phyloP scores from a whole-genome alignment of 2,888 invertebrate genomes.

The Graphium colonna region DNA sequence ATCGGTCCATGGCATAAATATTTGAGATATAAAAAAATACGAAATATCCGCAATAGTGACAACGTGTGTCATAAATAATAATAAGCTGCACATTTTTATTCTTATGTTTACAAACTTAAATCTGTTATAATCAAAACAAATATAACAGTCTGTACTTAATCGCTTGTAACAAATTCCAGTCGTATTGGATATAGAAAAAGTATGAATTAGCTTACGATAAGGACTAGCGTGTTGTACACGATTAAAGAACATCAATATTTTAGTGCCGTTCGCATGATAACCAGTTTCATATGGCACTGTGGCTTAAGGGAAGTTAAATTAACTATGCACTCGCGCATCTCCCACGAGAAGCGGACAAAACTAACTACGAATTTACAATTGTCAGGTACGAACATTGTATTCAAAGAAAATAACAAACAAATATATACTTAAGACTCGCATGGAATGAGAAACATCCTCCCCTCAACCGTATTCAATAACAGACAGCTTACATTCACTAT shows the following conservation, averaged over 20 bases:
- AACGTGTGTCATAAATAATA: not conserved
- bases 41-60: not conserved
- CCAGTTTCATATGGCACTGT: constrained; percentile 21
- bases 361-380: constrained; percentile 18
- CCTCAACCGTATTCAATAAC: constrained; percentile 4
- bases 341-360: not conserved
- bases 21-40: too few species aligned
- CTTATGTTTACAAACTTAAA: constrained; percentile 7
- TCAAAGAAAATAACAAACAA: constrained; percentile 31
- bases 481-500: constrained; percentile 14
- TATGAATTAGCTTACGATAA: constrained; percentile 25
- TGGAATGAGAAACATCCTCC: constrained; percentile 48
- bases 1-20: too few species aligned
- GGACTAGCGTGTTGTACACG: constrained; percentile 25
- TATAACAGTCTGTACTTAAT: constrained; percentile 28
- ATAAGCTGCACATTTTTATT: constrained; percentile 3
- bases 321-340: constrained; percentile 3
- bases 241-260: constrained; percentile 16
- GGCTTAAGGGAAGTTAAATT: constrained; percentile 2
- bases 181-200: constrained; percentile 3
- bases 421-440: constrained; percentile 45
- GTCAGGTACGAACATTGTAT: constrained; percentile 27
- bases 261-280: constrained; percentile 21
- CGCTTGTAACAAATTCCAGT: not conserved
- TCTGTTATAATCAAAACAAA: constrained; percentile 7